A percentile compares a stretch with the other conserved stretches of the same genome.
Evolutionary conservation across 2,797 vertebrate species (phyloP).

Genomic region (Spizella passerina): DNA sequence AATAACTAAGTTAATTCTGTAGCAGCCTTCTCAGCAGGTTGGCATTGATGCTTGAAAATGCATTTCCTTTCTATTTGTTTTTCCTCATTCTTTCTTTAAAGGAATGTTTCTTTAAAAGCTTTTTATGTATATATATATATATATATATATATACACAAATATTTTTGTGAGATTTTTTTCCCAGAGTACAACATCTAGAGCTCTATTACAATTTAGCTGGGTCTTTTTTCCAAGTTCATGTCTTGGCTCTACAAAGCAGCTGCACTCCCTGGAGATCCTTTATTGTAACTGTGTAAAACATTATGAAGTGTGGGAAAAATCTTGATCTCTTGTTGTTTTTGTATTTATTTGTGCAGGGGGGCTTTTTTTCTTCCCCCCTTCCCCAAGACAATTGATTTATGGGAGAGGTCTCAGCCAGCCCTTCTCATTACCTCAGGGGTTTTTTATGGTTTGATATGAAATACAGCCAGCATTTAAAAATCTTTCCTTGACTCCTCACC

Average conservation of each 20-base stretch:
- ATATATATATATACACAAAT: no score
- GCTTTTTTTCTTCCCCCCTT: neutral
- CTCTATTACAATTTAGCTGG: neutral
- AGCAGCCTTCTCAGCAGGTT: neutral
- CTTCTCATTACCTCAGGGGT: neutral
- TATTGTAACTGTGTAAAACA: neutral
- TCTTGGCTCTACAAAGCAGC: constrained; percentile 23
- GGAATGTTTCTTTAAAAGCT: neutral
- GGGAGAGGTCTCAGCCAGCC: neutral
- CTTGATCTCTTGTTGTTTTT: neutral
- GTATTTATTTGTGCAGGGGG: neutral
- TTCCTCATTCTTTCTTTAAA: neutral
- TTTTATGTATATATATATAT: neutral
- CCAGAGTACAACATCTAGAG: neutral
- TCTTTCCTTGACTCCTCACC: neutral
- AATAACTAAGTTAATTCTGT: neutral
- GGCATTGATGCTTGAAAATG: neutral
- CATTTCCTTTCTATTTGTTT: neutral
- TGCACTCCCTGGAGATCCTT: neutral
- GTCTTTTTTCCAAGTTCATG: neutral
- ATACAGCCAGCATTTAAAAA: neutral
- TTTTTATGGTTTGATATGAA: neutral
- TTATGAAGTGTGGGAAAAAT: constrained; percentile 26
- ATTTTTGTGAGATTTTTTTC: neutral
- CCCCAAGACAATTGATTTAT: neutral